A percentile compares a stretch with the other conserved stretches of the same genome.
These are phyloP conservation scores for Nemotelus nigrinus DNA, from an alignment of 2,888 invertebrate species.

Conservation along the genomic window DNA sequence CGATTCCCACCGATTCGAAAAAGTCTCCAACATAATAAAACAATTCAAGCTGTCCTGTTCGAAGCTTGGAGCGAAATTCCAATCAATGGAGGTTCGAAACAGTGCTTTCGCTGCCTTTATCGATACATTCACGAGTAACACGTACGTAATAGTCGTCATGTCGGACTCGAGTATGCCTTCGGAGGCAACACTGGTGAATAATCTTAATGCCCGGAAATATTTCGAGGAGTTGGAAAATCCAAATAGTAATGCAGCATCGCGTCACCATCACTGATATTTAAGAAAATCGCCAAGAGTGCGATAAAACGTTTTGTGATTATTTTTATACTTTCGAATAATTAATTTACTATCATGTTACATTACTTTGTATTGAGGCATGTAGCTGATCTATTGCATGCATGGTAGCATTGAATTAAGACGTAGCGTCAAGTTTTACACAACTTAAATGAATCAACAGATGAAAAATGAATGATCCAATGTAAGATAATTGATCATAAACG, in stretches of 20 bases:
- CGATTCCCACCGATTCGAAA: conserved; percentile 98
- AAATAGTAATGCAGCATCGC: conserved; percentile 60
- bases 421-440: too few relatives aligned
- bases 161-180: conserved; percentile 97
- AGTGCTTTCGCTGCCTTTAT: conserved; percentile 95
- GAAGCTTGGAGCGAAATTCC: conserved; percentile 97
- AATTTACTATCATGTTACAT: too few relatives aligned
- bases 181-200: conserved; percentile 96
- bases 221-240: conserved; percentile 93
- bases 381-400: too few relatives aligned
- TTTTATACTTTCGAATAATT: too few relatives aligned
- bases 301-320: too few relatives aligned
- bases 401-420: too few relatives aligned
- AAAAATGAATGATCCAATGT: too few relatives aligned
- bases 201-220: conserved; percentile 95
- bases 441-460: too few relatives aligned
- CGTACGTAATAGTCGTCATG: conserved; percentile 99
- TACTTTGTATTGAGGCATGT: too few relatives aligned
- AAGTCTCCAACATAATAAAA: conserved; percentile 99
- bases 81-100: conserved; percentile 98
- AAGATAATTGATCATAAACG: too few relatives aligned
- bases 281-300: too few relatives aligned
- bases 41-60: conserved; percentile 98
- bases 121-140: too few relatives aligned
- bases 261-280: conserved; percentile 60